Base-by-base conservation (phyloP, 2,113 vertebrate species). In the Ochotona princeps region DNA sequence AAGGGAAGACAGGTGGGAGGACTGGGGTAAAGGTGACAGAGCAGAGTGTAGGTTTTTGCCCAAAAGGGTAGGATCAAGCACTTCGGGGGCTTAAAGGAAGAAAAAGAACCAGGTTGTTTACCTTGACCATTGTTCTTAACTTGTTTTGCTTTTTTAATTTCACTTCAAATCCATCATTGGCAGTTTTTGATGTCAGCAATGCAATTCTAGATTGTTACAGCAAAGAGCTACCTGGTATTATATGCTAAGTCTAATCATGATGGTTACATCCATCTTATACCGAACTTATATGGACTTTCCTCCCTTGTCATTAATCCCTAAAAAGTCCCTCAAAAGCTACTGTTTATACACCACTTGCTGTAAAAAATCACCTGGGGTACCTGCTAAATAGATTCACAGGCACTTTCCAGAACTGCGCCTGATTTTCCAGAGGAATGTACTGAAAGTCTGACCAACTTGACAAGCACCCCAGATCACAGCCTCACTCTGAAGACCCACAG, bases 81-180 rank as follows among this genome's bases (percentile, higher is more conserved):
- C 25, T 0, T 7, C 0, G 0, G 5, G n/a, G n/a, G 23, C 23
- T 20, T 1, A 8, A 72, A 44, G 28, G 28, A 18, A 61, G 67
- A 25, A 65, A 32, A 66, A 57, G 35, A 8, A 47, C 0, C 2
- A 4, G 1, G 21, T 7, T 12, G 32, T 49, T 88, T 32, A 32
- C n/a, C 51, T 49, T 75, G 57, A 25, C 26, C 85, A 32, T 35
- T 57, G 26, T 38, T 72, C 47, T 60, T 57, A 49, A 47, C 61
- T 80, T 61, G 7, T 32, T 79, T 61, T 54, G 15, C 32, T 87
- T 8, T 66, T 76, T 8, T 1, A 23, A 44, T 89, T 79, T 74
- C 5, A 35, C 26, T 61, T 72, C 21, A 65, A 79, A 26, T 76
- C 60, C 44, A 3, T 87, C 23, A 44, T 1, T 20, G 67, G 15